These are phyloP conservation scores for Pitangus sulphuratus DNA, from an alignment of 2,797 vertebrate genomes.

Conservation along the genomic window DNA sequence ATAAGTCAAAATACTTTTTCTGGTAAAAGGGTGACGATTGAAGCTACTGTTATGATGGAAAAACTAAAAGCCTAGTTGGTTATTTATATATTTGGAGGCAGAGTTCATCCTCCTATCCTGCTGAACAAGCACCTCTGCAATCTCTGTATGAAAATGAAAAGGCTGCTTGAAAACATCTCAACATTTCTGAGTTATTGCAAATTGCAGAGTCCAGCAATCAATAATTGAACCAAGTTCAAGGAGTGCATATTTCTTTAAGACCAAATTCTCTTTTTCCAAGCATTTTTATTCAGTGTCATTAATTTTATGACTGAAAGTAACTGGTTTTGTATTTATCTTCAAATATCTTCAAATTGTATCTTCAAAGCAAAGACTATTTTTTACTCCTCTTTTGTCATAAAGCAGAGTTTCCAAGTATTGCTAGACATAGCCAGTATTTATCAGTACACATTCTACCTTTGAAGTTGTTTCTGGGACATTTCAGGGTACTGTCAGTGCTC, in stretches of 20 bases:
- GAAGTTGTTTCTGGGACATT: background rate
- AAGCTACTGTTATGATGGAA: background rate
- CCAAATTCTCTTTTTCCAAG: background rate
- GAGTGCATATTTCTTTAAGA: background rate
- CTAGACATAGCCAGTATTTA: background rate
- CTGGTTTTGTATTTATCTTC: background rate
- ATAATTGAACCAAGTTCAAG: slow-evolving; percentile 38
- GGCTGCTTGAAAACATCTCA: slow-evolving; percentile 11
- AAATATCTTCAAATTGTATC: background rate
- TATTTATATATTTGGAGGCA: slow-evolving; percentile 1
- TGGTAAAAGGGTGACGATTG: background rate
- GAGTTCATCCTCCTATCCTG: background rate
- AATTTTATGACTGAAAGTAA: background rate
- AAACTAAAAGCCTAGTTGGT: background rate
- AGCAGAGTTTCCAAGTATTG: background rate
- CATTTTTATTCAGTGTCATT: background rate
- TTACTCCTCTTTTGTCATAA: background rate
- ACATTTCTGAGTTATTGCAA: slow-evolving; percentile 25
- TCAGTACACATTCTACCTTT: background rate
- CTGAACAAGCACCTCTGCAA: slow-evolving; percentile 40
- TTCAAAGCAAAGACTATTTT: background rate
- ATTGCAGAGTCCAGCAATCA: slow-evolving; percentile 30
- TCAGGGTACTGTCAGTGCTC: background rate
- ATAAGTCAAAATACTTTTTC: background rate
- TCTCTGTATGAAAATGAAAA: slow-evolving; percentile 40